Evolutionary conservation across 2,113 vertebrate genomes (phyloP).

Genomic region (Macaca nemestrina): DNA sequence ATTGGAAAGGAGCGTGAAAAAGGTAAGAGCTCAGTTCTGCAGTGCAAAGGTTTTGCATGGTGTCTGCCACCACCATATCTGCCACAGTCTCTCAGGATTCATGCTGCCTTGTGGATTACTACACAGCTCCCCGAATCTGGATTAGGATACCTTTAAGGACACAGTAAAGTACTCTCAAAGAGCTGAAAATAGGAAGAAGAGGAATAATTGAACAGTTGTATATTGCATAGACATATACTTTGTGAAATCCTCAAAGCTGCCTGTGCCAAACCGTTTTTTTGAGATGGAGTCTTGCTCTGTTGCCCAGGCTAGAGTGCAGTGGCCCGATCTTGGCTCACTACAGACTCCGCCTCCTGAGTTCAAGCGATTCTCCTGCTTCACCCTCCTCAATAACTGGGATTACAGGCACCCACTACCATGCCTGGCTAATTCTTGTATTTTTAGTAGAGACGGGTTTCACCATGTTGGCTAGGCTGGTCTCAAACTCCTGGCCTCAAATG

Average conservation of each 20-base stretch:
- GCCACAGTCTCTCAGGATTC: not conserved
- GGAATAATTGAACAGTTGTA: not conserved
- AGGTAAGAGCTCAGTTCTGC: not conserved
- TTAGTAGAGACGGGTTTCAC: too few relatives aligned
- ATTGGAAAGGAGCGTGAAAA: not conserved
- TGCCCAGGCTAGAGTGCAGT: too few relatives aligned
- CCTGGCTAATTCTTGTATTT: too few relatives aligned
- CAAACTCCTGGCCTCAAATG: too few relatives aligned
- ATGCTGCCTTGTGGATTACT: not conserved
- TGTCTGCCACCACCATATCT: too few relatives aligned
- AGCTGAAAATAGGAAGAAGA: not conserved
- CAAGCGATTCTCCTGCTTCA: too few relatives aligned
- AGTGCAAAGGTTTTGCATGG: not conserved
- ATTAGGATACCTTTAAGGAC: not conserved
- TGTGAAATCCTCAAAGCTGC: not conserved
- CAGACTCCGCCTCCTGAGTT: too few relatives aligned
- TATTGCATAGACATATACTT: not conserved
- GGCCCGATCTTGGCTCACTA: fast-evolving
- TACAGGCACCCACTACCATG: too few relatives aligned
- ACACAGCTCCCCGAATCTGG: fast-evolving
- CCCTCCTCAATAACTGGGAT: too few relatives aligned
- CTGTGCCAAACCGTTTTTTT: not conserved
- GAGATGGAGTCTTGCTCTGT: too few relatives aligned
- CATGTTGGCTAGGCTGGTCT: too few relatives aligned
- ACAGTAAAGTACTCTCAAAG: not conserved